These are phyloP conservation scores for Trachelus tabidus DNA, from an alignment of 2,888 invertebrate genomes.

Conservation along the genomic window DNA sequence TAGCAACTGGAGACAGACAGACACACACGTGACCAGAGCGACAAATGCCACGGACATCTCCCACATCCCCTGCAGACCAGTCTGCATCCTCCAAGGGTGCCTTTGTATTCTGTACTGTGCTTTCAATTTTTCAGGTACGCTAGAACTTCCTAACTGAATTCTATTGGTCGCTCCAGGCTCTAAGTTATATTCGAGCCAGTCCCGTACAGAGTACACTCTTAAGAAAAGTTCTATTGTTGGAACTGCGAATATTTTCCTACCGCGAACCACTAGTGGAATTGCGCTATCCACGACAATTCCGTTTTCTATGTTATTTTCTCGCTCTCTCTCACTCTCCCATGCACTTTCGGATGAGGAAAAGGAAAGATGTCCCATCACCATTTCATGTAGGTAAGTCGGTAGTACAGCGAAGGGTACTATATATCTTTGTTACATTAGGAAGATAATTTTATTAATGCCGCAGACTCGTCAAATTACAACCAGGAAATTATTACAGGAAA, in stretches of 20 bases:
- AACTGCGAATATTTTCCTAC: constrained; percentile 28
- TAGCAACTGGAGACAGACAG: background rate
- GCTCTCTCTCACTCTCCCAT: background rate
- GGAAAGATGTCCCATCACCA: too few relatives aligned
- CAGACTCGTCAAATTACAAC: constrained; percentile 26
- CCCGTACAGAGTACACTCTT: constrained; percentile 13
- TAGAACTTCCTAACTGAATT: constrained; percentile 23
- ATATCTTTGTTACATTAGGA: background rate
- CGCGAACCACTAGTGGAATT: constrained; percentile 22
- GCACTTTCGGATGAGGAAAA: too few relatives aligned
- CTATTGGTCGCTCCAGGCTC: constrained; percentile 22
- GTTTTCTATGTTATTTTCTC: constrained; percentile 12
- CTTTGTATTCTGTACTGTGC: constrained; percentile 14
- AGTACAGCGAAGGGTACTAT: background rate
- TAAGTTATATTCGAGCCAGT: background rate
- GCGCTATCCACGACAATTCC: constrained; percentile 12
- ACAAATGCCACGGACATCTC: constrained; percentile 18
- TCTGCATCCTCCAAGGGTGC: constrained; percentile 25
- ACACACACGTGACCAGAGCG: constrained; percentile 27
- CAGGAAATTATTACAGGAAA: background rate
- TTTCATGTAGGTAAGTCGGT: too few relatives aligned
- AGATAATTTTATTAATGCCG: constrained; percentile 33
- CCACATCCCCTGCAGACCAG: constrained; percentile 7
- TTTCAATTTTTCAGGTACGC: constrained; percentile 17
- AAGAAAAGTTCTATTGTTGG: constrained; percentile 41